These are phyloP conservation scores for Apodemia duryi DNA, from an alignment of 2,888 invertebrate genomes.

Conservation along the genomic window DNA sequence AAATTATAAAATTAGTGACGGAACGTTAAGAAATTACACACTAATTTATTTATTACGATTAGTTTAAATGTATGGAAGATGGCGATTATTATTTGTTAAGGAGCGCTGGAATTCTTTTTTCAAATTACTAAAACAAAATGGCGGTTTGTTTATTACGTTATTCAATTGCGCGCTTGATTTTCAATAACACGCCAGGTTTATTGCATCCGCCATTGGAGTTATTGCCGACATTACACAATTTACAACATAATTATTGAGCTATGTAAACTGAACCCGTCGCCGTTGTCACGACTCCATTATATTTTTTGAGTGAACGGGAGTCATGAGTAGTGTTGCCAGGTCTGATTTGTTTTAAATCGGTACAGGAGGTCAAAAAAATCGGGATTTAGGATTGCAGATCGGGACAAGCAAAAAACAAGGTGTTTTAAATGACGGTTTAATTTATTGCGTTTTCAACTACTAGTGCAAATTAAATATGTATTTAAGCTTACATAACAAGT, in stretches of 20 bases:
- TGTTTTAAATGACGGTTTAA: too few species aligned
- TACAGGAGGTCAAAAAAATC: too few species aligned
- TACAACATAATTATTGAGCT: conserved; percentile 13
- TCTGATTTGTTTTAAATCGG: too few species aligned
- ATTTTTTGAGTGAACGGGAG: conserved; percentile 4
- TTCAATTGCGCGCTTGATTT: conserved; percentile 11
- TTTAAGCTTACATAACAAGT: too few species aligned
- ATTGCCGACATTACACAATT: conserved; percentile 10
- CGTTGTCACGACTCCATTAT: neutral
- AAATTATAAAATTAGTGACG: conserved; percentile 7
- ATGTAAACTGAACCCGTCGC: neutral
- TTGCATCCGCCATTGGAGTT: conserved; percentile 7
- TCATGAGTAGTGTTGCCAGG: too few species aligned
- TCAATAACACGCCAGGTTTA: conserved; percentile 13
- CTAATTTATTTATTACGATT: conserved; percentile 9
- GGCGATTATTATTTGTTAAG: neutral
- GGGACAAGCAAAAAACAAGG: too few species aligned
- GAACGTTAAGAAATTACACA: conserved; percentile 8
- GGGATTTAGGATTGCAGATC: too few species aligned
- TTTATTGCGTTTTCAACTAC: too few species aligned
- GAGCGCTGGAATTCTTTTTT: neutral
- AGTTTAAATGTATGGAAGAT: conserved; percentile 7
- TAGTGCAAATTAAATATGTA: too few species aligned
- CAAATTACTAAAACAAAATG: conserved; percentile 12
- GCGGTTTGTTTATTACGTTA: conserved; percentile 4